Percentiles rank a stretch among this genome's conserved stretches.
Conservation (phyloP, 2,797 vertebrate species). For the Salarias fasciatus region DNA sequence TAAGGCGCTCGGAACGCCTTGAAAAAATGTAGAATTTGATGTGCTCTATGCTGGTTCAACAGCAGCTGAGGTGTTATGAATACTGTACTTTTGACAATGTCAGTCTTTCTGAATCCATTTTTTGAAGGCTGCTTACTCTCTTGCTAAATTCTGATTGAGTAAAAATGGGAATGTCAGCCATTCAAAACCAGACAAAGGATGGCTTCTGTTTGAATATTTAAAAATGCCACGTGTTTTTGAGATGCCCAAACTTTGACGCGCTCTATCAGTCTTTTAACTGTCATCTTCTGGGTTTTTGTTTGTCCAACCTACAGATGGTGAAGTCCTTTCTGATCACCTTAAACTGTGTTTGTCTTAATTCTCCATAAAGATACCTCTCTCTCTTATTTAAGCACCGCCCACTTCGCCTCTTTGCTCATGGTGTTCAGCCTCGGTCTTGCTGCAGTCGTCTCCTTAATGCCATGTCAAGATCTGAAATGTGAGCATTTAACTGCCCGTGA, state of each 20-base stretch:
- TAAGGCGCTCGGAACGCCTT: background rate
- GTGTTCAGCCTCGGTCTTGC: background rate
- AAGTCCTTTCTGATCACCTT: no score
- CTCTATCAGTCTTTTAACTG: no score
- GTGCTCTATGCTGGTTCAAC: background rate
- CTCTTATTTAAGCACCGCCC: no score
- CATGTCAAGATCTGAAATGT: background rate
- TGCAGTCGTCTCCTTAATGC: background rate
- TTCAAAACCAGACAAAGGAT: no score
- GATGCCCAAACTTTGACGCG: no score
- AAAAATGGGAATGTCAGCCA: no score
- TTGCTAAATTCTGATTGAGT: background rate
- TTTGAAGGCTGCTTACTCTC: background rate
- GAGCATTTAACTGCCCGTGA: background rate
- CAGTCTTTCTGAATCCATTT: background rate
- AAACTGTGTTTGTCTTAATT: background rate
- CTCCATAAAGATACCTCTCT: no score
- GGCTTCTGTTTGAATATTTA: no score
- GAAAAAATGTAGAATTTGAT: background rate
- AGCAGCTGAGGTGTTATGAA: background rate
- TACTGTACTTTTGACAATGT: background rate
- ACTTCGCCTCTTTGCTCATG: background rate
- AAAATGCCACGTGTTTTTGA: no score
- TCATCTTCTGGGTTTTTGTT: background rate
- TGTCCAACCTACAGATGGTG: background rate